Base-by-base conservation (phyloP, 2,113 vertebrate species). In the Tiliqua scincoides region DNA sequence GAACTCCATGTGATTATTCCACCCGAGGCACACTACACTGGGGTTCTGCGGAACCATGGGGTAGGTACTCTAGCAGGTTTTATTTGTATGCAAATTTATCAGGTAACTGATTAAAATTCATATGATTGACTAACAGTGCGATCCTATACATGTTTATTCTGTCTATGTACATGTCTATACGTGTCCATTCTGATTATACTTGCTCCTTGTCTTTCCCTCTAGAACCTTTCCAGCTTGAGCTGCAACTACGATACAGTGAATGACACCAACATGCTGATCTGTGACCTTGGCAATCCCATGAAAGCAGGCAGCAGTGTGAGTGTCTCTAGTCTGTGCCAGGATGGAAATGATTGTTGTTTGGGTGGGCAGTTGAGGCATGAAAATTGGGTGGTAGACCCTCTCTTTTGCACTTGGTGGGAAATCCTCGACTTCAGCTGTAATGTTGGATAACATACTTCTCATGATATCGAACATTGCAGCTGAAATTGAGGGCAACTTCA, bases 221-320 rank as follows among this genome's bases (percentile, higher is more conserved):
- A 99, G 98, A 98, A 97, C 86, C 95, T 98, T 87, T 93, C 97
- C 40, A 96, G 97, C 95, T 95, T 98, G 77, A 97, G 96, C 87
- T 99, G 98, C 89, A 97, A 96, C 91, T 98, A 98, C 35, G 97
- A 95, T 14, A 95, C 96, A 0, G 97, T 97, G 94, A 98, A 98
- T 80, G 96, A 98, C 89, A 98, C 98, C 63, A 96, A 97, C 43
- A 96, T 96, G 73, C 96, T 98, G 76, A 97, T 97, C 93, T 99
- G 98, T 91, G 98, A 98, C 93, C 92, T 99, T 89, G 98, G 98
- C 73, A 99, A 98, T 94, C 98, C 98, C 35, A 98, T 99, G 98
- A 98, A 98, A 94, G 96, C 97, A 3, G 97, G 96, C 2, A 95
- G 97, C 84, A 98, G 84, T 54, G 98, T 99, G 94, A 98, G 97